Evolutionary conservation across 2,797 vertebrate genomes (phyloP).

Genomic region (Clangula hyemalis): DNA sequence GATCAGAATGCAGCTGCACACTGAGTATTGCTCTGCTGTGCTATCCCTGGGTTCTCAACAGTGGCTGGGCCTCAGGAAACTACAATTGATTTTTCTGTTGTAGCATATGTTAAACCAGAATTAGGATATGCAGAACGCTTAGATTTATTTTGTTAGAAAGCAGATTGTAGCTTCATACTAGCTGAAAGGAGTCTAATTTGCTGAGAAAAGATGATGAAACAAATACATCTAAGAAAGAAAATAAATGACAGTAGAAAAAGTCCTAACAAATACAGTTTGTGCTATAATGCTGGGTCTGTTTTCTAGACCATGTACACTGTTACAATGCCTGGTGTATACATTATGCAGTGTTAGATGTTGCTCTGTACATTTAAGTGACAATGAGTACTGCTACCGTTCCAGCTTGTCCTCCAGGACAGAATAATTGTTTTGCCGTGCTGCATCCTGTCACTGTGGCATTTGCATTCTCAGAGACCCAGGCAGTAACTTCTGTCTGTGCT

Average conservation of each 20-base stretch:
- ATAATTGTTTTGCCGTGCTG: not conserved
- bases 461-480: not conserved
- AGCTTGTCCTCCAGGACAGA: not conserved
- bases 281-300: not conserved
- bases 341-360: not conserved
- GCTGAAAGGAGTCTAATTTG: not conserved
- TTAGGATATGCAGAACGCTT: not conserved
- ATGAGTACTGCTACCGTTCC: not conserved
- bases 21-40: not conserved
- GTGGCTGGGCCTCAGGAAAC: not conserved
- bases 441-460: not conserved
- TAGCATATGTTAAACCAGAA: not conserved
- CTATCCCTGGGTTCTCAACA: not conserved
- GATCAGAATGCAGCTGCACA: not conserved
- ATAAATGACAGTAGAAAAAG: not conserved
- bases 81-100: not conserved
- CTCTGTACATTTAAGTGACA: not conserved
- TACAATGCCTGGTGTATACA: not conserved
- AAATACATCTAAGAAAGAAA: not conserved
- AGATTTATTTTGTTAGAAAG: not conserved
- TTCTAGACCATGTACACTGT: not conserved
- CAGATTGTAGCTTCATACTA: not conserved
- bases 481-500: not conserved
- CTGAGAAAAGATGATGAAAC: not conserved
- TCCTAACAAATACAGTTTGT: not conserved